phyloP scores from a whole-genome alignment of 1,140 invertebrate species.

The Platorchestia sp. region DNA sequence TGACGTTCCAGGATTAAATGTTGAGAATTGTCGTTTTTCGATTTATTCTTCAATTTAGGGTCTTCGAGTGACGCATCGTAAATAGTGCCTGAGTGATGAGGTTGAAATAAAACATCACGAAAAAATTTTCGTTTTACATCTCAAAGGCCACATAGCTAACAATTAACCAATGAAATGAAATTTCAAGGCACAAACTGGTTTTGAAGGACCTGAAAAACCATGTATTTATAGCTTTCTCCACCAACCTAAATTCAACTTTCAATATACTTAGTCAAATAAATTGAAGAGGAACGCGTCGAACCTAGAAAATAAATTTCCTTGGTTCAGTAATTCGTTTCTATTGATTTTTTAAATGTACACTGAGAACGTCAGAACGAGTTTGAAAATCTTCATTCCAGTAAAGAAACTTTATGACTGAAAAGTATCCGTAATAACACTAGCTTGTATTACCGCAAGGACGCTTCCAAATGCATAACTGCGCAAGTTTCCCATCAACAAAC shows the following conservation, averaged over 20 bases:
- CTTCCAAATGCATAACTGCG: neutral
- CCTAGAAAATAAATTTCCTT: no score
- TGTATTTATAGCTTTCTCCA: no score
- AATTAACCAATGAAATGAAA: neutral
- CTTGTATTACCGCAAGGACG: neutral
- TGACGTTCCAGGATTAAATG: neutral
- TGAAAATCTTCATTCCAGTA: neutral
- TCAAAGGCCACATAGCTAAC: neutral
- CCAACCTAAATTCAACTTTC: no score
- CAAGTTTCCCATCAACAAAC: neutral
- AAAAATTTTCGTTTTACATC: no score
- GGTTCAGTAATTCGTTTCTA: neutral
- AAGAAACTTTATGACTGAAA: neutral
- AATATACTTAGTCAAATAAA: no score
- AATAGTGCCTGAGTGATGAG: neutral
- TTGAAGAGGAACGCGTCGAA: no score
- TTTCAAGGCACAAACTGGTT: no score
- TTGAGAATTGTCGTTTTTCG: neutral
- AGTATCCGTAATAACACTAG: neutral
- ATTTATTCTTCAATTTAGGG: neutral
- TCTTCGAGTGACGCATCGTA: neutral
- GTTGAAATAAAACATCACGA: no score
- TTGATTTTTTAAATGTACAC: neutral
- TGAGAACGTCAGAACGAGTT: neutral
- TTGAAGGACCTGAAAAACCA: no score